These are phyloP conservation scores for Torymus auratus DNA, from an alignment of 2,888 invertebrate genomes.

Conservation along the genomic window DNA sequence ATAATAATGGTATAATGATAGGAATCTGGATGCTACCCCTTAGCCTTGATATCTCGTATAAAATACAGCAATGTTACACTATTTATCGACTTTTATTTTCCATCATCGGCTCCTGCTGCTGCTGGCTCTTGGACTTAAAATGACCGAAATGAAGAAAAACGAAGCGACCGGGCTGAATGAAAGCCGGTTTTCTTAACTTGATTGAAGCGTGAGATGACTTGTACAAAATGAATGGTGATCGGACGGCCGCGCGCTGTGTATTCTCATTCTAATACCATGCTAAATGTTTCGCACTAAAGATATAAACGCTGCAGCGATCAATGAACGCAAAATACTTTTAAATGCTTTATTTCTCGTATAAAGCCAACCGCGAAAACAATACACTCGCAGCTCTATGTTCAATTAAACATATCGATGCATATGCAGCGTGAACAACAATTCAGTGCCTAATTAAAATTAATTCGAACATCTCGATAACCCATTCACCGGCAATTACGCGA, in stretches of 20 bases:
- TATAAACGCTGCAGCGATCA: no score
- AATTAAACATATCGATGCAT: no score
- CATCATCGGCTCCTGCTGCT: no score
- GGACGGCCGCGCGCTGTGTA: background rate
- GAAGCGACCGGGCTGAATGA: background rate
- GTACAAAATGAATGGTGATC: background rate
- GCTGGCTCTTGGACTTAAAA: background rate
- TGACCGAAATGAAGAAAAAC: conserved; percentile 5
- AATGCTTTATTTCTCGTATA: no score
- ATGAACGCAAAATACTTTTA: no score
- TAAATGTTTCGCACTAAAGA: no score
- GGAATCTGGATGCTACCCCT: conserved; percentile 3
- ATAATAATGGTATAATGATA: conserved; percentile 2
- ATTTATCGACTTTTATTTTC: background rate
- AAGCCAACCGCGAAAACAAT: no score
- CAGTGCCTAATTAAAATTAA: no score
- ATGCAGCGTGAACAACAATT: no score
- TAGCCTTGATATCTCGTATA: background rate
- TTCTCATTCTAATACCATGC: background rate
- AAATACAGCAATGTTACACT: background rate
- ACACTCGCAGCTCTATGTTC: no score
- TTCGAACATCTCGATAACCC: background rate
- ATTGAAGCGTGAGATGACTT: background rate
- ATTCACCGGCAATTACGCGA: background rate
- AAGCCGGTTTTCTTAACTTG: conserved; percentile 17